Conservation (phyloP, 2,888 invertebrate species). For the Lepas anatifera region DNA sequence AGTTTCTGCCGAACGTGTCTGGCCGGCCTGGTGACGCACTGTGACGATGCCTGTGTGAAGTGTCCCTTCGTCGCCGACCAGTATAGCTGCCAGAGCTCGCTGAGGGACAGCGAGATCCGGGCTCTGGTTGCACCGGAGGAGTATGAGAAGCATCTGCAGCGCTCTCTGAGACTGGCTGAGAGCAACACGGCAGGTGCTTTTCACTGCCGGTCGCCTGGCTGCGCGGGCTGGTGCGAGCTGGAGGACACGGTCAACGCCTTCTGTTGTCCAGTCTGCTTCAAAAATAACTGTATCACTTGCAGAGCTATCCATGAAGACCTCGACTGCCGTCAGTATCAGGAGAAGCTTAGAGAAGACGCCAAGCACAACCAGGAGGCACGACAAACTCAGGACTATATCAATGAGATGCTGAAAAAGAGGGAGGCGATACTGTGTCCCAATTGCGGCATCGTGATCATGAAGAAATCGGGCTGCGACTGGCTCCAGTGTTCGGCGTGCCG, state of each 20-base stretch:
- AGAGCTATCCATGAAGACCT: constrained; percentile 69
- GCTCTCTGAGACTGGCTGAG: constrained; percentile 68
- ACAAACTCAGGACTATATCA: constrained; percentile 17
- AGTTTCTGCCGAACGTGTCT: constrained; percentile 66
- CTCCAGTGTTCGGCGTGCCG: constrained; percentile 80
- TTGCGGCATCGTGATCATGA: constrained; percentile 47
- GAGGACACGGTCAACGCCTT: constrained; percentile 76
- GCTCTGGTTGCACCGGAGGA: constrained; percentile 57
- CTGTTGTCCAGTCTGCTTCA: constrained; percentile 67
- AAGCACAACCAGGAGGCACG: constrained; percentile 32
- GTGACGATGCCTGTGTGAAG: constrained; percentile 47
- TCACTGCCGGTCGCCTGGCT: constrained; percentile 81
- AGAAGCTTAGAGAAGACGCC: constrained; percentile 45
- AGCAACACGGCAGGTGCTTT: constrained; percentile 59
- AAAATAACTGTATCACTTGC: constrained; percentile 71
- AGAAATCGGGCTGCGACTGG: constrained; percentile 89
- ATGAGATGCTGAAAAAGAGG: constrained; percentile 63
- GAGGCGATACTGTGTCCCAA: constrained; percentile 80
- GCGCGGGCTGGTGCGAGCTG: constrained; percentile 77
- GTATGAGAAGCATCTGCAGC: constrained; percentile 65
- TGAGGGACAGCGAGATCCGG: constrained; percentile 74
- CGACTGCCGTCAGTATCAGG: constrained; percentile 70
- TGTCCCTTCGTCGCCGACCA: constrained; percentile 67
- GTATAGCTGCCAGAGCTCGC: constrained; percentile 56
- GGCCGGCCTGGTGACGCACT: constrained; percentile 48